Base-by-base conservation (phyloP, 2,113 vertebrate genomes). In the Nansenia antarctica region DNA sequence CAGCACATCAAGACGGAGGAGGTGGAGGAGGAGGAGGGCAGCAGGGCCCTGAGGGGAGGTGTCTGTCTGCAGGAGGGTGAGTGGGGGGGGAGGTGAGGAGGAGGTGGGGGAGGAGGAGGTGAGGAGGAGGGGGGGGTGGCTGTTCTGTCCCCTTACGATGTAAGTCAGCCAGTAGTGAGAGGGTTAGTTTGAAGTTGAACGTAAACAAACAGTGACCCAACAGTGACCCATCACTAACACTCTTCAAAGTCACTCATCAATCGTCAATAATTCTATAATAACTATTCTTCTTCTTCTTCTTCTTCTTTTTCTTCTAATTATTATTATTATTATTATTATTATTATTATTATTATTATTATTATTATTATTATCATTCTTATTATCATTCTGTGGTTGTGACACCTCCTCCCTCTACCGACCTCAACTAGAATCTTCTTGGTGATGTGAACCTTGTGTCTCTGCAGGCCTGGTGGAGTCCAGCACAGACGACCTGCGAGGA, bases 1-100 rank as follows among this genome's bases (percentile, higher is more conserved):
- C 72, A 90, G 52, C n/a, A n/a, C n/a, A 84, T 91, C 61, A 91
- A 90, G 64, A 80, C 88, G 65, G 91, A 92, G 77, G 73, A 78
- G 8, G 34, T 59, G 22, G 80, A 87, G 73, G 54, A 49, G 1
- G 62, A 54, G 39, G 31, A 12, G 39, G 11, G 45, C 70, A 20
- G 66, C 76, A 45, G 37, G 57, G n/a, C 59, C 0, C 9, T n/a
- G 27, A 3, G 42, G 26, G 63, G 8, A 22, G 34, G 73, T 31
- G 72, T 87, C 69, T 87, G 74, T 72, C 82, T 88, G 20, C 87
- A 90, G 58, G 86, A 90, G 31, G 91, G 90, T 91, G 69, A 89
- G 79, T 67, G 14, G 29, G 80, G 64, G 34, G 29, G 34, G 22
- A 14, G 54, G 29, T 58, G 14, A 18, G 5, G 26, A 27, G 26